phyloP scores from a whole-genome alignment of 2,113 vertebrate genomes.

The Ptychochromis oligacanthus region DNA sequence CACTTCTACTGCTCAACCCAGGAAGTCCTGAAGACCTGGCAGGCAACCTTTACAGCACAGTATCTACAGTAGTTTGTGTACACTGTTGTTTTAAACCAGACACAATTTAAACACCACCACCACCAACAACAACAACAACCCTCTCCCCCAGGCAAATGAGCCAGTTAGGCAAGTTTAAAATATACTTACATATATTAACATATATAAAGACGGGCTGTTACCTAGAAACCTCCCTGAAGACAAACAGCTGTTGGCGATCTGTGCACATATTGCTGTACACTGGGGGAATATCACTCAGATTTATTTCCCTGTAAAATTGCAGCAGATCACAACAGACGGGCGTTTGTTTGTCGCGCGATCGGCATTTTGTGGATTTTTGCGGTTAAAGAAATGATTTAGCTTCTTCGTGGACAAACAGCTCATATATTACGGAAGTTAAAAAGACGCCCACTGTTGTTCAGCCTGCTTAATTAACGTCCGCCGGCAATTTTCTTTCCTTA shows the following conservation, averaged over 20 bases:
- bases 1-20: not conserved
- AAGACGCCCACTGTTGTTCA: not conserved
- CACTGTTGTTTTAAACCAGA: not conserved
- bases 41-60: not conserved
- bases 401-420: not conserved
- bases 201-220: no score
- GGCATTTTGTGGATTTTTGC: no score
- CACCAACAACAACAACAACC: not conserved
- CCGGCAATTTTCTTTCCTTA: not conserved
- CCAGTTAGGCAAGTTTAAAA: not conserved
- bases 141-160: not conserved
- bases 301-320: not conserved
- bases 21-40: not conserved
- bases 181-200: no score
- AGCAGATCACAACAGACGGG: not conserved
- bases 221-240: not conserved
- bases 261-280: not conserved
- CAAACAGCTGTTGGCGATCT: not conserved
- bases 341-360: not conserved
- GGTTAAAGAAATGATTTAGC: not conserved
- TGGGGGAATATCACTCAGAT: not conserved
- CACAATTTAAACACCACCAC: not conserved
- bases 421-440: not conserved
- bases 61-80: not conserved
- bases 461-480: rapidly evolving